A percentile compares a stretch with the other conserved stretches of the same genome.
Evolutionary conservation across 1,140 invertebrate species (phyloP).

Genomic region (Globodera rostochiensis): DNA sequence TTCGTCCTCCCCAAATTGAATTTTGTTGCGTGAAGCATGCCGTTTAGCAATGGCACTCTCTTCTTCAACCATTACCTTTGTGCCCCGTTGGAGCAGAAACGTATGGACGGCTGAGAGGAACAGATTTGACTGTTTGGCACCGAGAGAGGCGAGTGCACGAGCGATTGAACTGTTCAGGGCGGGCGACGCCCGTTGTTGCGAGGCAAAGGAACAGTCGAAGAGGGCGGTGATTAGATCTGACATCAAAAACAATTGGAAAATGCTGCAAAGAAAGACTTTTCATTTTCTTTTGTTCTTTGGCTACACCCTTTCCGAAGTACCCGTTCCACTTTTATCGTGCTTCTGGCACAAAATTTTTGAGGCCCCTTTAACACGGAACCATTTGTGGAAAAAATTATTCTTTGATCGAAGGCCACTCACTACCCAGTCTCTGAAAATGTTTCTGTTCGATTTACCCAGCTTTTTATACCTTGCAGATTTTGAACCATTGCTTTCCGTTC

Average conservation of each 20-base stretch:
- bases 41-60: no score
- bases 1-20: no score
- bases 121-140: constrained; percentile 47
- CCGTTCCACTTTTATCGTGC: no score
- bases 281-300: no score
- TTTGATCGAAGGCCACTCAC: no score
- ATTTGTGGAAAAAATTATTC: no score
- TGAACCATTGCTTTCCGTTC: not conserved
- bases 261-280: not conserved
- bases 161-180: constrained; percentile 38
- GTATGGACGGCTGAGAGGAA: constrained; percentile 52
- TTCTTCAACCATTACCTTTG: constrained; percentile 16
- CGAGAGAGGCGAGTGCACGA: constrained; percentile 41
- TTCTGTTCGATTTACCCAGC: not conserved
- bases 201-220: constrained; percentile 48
- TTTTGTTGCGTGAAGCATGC: no score
- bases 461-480: not conserved
- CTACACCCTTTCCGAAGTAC: not conserved
- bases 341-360: no score
- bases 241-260: constrained; percentile 10
- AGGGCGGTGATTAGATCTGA: constrained; percentile 55
- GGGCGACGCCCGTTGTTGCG: constrained; percentile 32
- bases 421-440: no score
- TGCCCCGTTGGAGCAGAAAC: constrained; percentile 51
- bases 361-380: no score